Conservation (phyloP, 2,888 invertebrate genomes). For the Petrolisthes cinctipes region DNA sequence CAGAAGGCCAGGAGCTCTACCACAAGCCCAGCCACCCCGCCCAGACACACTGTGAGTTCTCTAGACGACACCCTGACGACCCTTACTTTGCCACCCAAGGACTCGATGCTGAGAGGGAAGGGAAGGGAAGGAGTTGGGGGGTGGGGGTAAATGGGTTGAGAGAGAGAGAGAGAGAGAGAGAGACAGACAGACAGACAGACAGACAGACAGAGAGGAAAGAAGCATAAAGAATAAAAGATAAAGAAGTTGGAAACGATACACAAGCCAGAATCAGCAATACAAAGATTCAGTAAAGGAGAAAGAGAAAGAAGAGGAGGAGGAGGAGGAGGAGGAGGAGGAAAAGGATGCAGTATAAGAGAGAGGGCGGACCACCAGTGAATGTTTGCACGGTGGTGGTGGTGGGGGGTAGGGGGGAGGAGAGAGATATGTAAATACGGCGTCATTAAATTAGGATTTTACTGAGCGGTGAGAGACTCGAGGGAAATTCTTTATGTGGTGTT, state of each 20-base stretch:
- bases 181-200: not conserved
- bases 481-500: too few species aligned
- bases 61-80: too few species aligned
- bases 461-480: too few species aligned
- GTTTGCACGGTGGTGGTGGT: not conserved
- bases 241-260: not conserved
- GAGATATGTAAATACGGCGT: not conserved
- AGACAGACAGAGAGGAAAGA: not conserved
- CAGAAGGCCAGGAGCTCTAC: too few species aligned
- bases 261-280: too few species aligned
- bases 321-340: not conserved
- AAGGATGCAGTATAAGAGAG: not conserved
- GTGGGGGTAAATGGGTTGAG: not conserved
- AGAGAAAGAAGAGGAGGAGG: not conserved
- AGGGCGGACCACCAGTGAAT: not conserved
- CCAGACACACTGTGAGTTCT: too few species aligned
- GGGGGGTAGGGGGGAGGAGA: not conserved
- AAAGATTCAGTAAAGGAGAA: not conserved
- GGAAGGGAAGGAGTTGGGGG: too few species aligned
- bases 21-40: too few species aligned
- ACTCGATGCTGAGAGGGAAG: too few species aligned
- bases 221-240: not conserved
- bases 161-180: not conserved
- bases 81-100: too few species aligned
- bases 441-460: not conserved